A percentile compares a stretch with the other conserved stretches of the same genome.
Evolutionary conservation across 2,888 invertebrate species (phyloP).

Genomic region (Polymixis flavicincta): DNA sequence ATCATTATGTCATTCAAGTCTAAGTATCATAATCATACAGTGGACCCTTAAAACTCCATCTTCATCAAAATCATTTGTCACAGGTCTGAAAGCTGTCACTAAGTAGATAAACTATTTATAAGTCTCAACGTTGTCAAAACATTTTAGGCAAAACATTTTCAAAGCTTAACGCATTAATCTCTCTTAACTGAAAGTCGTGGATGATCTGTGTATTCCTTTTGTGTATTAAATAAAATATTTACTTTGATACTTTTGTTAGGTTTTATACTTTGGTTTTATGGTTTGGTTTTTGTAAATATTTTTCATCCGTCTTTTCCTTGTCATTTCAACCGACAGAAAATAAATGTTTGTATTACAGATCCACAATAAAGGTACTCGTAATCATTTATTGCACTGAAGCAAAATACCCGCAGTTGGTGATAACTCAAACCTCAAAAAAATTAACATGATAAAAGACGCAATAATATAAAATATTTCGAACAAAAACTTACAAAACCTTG

Average conservation of each 20-base stretch:
- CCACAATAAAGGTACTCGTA: not conserved
- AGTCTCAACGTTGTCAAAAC: slow-evolving; percentile 21
- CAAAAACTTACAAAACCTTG: not conserved
- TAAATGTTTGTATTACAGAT: not conserved
- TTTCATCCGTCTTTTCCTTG: not conserved
- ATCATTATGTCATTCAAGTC: not conserved
- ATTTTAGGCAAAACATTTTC: slow-evolving; percentile 22
- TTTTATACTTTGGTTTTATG: no score
- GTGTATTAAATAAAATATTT: not conserved
- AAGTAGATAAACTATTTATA: slow-evolving; percentile 24
- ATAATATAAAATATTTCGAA: not conserved
- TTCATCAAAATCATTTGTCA: slow-evolving; percentile 19
- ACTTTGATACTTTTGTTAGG: not conserved
- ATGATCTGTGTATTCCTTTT: slow-evolving; percentile 5
- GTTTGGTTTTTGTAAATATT: not conserved
- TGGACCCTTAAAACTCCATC: not conserved
- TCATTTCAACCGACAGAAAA: not conserved
- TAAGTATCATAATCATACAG: not conserved
- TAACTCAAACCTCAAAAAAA: not conserved
- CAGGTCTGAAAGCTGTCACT: slow-evolving; percentile 25
- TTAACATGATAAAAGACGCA: not conserved
- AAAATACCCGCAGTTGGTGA: not conserved
- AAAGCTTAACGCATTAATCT: slow-evolving; percentile 18
- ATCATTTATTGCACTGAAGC: not conserved
- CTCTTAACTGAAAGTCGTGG: not conserved